Evolutionary conservation across 2,797 vertebrate genomes (phyloP), one percentile per base, ranked within the genome.

Genomic region (Staurois parvus): DNA sequence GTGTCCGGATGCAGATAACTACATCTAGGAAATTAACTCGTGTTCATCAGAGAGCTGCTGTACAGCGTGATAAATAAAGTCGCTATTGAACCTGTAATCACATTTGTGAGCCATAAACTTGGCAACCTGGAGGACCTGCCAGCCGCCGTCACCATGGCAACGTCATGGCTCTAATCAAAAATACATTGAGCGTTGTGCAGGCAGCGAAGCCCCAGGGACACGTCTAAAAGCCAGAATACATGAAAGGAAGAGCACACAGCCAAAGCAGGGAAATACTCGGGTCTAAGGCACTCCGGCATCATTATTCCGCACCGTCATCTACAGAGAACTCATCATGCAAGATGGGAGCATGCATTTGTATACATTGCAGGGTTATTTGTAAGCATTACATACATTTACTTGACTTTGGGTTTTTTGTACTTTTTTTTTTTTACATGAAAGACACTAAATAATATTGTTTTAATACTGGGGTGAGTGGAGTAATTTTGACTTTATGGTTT

Each of bases 141-240:
- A 90, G 88, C 85, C 76, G 10, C 86, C 86, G 87, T 93, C 92
- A 91, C 92, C 92, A 93, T 91, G 91, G 92, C 90, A 91, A 94
- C 92, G 81, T 88, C 28, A 28, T 68, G 21, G 2, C 7, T 72
- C 79, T 88, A 91, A 90, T 88, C 90, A 72, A 88, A 89, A 86
- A 90, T 68, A 89, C 76, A 79, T 85, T 91, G 90, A 89, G 88
- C 45, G 86, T n/a, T 76, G 89, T 84, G 80, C 85, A 88, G 88
- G 30, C 70, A 64, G 48, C 84, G 0, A 0, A 56, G 26, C 90
- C 84, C 90, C n/a, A 8, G 88, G 83, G 91, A 74, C 88, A 84
- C 84, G 52, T 72, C 75, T 19, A 8, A 52, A 34, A 28, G 8
- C 83, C 24, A 26, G 48, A 86, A 79, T 12, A 34, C 32, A 26